Conservation (phyloP, 2,113 vertebrate species). For the Gyps fulvus region DNA sequence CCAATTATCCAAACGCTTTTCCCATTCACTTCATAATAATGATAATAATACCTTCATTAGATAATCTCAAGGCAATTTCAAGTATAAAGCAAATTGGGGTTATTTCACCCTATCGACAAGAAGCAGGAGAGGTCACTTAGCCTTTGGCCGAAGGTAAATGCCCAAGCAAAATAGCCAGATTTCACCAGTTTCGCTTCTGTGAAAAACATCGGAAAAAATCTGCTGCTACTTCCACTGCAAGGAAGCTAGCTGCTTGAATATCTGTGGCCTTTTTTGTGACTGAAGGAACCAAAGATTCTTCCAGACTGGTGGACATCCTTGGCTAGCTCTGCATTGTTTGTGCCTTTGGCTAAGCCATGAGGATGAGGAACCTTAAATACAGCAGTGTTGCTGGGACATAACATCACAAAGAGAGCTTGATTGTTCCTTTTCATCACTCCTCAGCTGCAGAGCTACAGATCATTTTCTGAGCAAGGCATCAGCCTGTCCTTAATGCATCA, state of each 20-base stretch:
- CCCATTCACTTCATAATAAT: constrained; percentile 46
- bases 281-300: background rate
- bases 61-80: constrained; percentile 54
- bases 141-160: constrained; percentile 30
- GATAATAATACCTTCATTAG: constrained; percentile 51
- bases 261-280: background rate
- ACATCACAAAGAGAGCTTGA: background rate
- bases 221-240: background rate
- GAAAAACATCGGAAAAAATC: background rate
- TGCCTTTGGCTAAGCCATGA: background rate
- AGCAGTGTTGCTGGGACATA: background rate
- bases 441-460: background rate
- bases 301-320: background rate
- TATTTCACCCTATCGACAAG: constrained; percentile 34
- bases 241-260: background rate
- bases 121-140: constrained; percentile 36
- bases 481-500: background rate
- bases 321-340: background rate
- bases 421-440: constrained; percentile 2
- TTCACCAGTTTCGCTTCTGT: background rate
- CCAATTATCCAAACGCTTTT: constrained; percentile 48
- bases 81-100: constrained; percentile 39
- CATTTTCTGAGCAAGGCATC: background rate
- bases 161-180: background rate
- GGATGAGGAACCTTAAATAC: background rate